phyloP scores from a whole-genome alignment of 2,888 invertebrate genomes.

The Stenchaetothrips biformis region DNA sequence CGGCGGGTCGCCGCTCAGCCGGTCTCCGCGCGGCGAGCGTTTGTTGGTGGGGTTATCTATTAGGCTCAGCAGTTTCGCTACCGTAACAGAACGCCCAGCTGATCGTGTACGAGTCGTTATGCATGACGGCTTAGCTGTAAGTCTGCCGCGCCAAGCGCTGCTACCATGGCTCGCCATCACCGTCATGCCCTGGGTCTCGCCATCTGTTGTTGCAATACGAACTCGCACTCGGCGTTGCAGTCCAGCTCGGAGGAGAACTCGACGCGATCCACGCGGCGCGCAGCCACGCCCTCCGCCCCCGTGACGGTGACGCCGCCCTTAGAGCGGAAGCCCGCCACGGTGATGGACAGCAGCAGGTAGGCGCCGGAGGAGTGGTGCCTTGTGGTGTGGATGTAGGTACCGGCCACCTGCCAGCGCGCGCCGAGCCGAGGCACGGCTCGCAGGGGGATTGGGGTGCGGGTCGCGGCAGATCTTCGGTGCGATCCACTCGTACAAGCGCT shows the following conservation, averaged over 20 bases:
- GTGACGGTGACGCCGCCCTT: slow-evolving; percentile 42
- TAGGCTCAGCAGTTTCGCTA: too few relatives aligned
- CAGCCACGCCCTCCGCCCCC: slow-evolving; percentile 37
- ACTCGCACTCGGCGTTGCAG: slow-evolving; percentile 50
- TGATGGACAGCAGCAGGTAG: slow-evolving; percentile 49
- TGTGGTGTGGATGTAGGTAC: slow-evolving; percentile 49
- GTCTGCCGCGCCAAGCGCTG: slow-evolving; percentile 43
- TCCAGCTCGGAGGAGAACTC: slow-evolving; percentile 52
- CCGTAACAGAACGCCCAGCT: slow-evolving; percentile 52
- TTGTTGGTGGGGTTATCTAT: too few relatives aligned
- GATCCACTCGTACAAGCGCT: slow-evolving; percentile 50
- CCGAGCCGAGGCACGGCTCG: slow-evolving; percentile 47
- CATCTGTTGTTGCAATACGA: slow-evolving; percentile 51
- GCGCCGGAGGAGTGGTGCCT: slow-evolving; percentile 49
- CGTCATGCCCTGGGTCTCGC: slow-evolving; percentile 43
- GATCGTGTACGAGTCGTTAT: slow-evolving; percentile 47
- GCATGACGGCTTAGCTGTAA: slow-evolving; percentile 44
- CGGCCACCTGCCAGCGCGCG: slow-evolving; percentile 50
- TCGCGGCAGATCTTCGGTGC: slow-evolving; percentile 52
- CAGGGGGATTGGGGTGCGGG: slow-evolving; percentile 49
- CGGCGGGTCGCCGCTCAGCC: too few relatives aligned
- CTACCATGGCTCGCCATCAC: slow-evolving; percentile 47
- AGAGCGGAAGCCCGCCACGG: slow-evolving; percentile 48
- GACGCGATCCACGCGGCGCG: slow-evolving; percentile 46
- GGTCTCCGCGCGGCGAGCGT: too few relatives aligned